phyloP scores from a whole-genome alignment of 2,797 vertebrate species.

The Mormyrops attenuatus region DNA sequence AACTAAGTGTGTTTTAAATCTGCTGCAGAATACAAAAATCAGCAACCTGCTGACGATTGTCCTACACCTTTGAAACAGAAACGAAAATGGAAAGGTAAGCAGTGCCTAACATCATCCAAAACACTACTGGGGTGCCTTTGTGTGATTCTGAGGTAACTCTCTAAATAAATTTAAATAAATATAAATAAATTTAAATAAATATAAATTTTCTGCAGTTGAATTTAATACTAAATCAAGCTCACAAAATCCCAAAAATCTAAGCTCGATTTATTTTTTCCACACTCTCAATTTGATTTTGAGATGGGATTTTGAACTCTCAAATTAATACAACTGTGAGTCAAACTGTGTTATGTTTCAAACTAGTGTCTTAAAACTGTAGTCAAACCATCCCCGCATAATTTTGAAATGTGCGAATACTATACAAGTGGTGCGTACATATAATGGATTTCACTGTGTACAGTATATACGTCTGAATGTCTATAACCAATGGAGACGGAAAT shows the following conservation, averaged over 20 bases:
- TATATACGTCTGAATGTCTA: background rate
- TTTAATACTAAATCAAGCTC: background rate
- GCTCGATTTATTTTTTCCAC: background rate
- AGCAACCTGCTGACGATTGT: background rate
- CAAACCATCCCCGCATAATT: background rate
- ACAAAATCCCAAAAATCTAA: background rate
- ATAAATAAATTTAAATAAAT: too few relatives aligned
- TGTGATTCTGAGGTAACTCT: background rate
- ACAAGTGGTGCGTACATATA: background rate
- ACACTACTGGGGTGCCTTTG: background rate
- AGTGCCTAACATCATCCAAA: background rate
- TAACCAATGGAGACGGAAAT: background rate
- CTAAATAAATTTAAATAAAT: too few relatives aligned
- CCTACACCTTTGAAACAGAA: constrained; percentile 34
- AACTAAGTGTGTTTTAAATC: background rate
- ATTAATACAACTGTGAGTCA: background rate
- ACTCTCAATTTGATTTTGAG: background rate
- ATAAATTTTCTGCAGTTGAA: background rate
- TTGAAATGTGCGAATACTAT: background rate
- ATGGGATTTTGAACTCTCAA: background rate
- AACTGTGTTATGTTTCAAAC: background rate
- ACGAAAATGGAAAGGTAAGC: background rate
- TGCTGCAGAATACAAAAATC: background rate
- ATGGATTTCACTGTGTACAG: background rate
- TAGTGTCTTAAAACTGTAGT: background rate